Conservation (phyloP, 1,140 invertebrate genomes). For the Mizuhopecten yessoensis region DNA sequence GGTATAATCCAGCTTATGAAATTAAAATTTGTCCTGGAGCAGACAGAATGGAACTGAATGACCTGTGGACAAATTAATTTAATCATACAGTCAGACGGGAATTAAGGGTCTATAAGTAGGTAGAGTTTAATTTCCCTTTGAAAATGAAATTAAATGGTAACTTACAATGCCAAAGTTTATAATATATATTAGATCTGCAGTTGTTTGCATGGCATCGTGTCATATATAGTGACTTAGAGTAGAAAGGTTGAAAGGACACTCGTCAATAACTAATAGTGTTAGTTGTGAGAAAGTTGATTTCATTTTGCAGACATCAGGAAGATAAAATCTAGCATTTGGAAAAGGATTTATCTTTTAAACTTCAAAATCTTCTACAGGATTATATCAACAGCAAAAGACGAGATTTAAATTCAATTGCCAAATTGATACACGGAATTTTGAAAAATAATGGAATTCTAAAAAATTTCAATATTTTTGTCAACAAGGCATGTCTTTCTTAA, state of each 20-base stretch:
- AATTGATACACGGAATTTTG: no score
- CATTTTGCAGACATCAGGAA: no score
- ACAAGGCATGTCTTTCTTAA: not conserved
- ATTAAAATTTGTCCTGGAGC: slow-evolving; percentile 20
- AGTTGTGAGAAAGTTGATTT: no score
- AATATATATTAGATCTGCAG: not conserved
- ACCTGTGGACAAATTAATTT: not conserved
- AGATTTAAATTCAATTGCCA: no score
- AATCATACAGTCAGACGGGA: not conserved
- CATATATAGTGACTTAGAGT: no score
- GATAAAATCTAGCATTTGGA: not conserved
- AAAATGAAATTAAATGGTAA: slow-evolving; percentile 7
- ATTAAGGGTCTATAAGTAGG: not conserved
- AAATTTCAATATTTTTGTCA: not conserved
- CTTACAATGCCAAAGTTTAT: no score
- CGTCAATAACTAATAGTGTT: no score
- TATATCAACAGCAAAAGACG: not conserved
- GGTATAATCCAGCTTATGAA: slow-evolving; percentile 9
- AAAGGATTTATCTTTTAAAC: not conserved
- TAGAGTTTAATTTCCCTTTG: not conserved
- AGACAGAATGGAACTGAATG: not conserved
- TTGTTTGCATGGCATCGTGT: not conserved
- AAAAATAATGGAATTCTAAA: no score
- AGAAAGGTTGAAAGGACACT: not conserved
- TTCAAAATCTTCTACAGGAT: not conserved